Evolutionary conservation across 2,888 invertebrate genomes (phyloP), one percentile per base, ranked within the genome.

Genomic region (Athripsodes cinereus): DNA sequence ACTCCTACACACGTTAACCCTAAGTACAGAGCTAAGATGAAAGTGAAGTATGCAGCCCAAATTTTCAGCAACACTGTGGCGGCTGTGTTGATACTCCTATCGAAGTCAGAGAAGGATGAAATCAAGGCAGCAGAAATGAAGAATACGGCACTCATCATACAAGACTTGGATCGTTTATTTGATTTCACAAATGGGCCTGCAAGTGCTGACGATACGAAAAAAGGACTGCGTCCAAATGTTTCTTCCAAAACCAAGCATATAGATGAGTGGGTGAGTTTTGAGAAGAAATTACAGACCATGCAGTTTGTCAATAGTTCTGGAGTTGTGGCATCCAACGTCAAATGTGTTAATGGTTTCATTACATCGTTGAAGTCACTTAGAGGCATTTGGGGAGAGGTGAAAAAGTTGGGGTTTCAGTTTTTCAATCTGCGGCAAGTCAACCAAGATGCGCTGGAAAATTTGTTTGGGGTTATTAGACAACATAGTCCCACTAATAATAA

Each of bases 61-160:
- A 13, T 47, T 47, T 47, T 47, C 2, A 47, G 47, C 47, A 47
- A 47, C 21, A 47, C 47, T 20, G 47, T 47, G 13, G 47, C 47
- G 19, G 47, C 47, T 5, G 20, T 47, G 2, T 13, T 47, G 47
- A 47, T 19, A 47, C 47, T 47, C 2, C 47, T 47, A 47, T 47
- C 47, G 19, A 5, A 47, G 6, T 18, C 47, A 47, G 47, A 47
- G 13, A 47, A 47, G 47, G 47, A 47, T 13, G 47, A 47, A 47
- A 13, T 20, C 8, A 18, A 20, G 21, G 47, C 47, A 47, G 47
- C 47, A 5, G 20, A 47, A 47, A 2, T 47, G 47, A 2, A 19
- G 47, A 47, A 16, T 13, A 47, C 21, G 5, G 47, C 47, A 3
- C 13, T 47, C 5, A 20, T 47, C 6, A 13, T 47, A 8, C 47